These are phyloP conservation scores for Cherax quadricarinatus DNA, from an alignment of 1,140 invertebrate species.

Conservation along the genomic window DNA sequence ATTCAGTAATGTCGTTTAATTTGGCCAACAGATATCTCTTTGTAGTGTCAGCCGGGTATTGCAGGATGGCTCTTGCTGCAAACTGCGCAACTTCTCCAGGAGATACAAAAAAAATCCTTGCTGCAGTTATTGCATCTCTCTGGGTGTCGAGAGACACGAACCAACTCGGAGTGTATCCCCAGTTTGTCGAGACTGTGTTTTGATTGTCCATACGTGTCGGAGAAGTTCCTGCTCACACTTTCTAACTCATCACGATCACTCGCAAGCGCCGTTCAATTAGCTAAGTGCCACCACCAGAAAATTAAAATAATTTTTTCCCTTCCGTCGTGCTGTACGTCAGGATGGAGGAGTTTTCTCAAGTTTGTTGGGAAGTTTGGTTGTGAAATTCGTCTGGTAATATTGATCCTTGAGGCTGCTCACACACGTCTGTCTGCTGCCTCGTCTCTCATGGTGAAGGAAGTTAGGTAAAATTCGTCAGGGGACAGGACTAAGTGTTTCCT, in stretches of 20 bases:
- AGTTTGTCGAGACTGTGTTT: not conserved
- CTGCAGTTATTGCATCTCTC: no score
- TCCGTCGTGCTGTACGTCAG: not conserved
- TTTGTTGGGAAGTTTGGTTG: constrained; percentile 10
- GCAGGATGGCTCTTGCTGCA: no score
- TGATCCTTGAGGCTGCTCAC: not conserved
- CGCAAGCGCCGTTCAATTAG: constrained; percentile 32
- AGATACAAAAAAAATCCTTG: no score
- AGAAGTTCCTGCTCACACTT: not conserved
- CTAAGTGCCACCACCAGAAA: constrained; percentile 35
- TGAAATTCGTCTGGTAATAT: constrained; percentile 5
- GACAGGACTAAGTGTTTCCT: no score
- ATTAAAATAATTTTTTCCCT: constrained; percentile 29
- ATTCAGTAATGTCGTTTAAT: no score
- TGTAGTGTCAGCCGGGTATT: no score
- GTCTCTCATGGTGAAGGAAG: no score
- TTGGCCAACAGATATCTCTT: no score
- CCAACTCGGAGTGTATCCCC: not conserved
- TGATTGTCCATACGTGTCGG: not conserved
- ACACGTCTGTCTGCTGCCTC: no score
- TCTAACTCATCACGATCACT: constrained; percentile 1
- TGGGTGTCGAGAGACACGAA: not conserved
- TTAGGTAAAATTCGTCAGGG: no score
- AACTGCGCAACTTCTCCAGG: no score
- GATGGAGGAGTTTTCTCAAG: constrained; percentile 7